Evolutionary conservation across 2,797 vertebrate genomes (phyloP).

Genomic region (Rousettus madagascariensis): DNA sequence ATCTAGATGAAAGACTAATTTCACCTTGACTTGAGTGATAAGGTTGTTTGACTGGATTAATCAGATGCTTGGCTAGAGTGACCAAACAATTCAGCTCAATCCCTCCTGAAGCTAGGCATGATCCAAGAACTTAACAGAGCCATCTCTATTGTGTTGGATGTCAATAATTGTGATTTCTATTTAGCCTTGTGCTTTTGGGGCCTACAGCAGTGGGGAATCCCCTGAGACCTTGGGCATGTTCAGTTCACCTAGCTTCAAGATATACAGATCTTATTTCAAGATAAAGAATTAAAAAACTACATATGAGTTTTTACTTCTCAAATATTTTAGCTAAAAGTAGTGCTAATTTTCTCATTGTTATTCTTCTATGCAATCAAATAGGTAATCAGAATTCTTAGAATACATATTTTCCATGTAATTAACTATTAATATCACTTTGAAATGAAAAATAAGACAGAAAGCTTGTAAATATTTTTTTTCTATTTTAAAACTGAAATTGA

Average conservation of each 20-base stretch:
- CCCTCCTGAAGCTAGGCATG: not conserved
- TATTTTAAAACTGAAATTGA: constrained; percentile 17
- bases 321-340: constrained; percentile 41
- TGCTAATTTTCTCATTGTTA: not conserved
- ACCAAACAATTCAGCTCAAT: not conserved
- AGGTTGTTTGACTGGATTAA: constrained; percentile 1
- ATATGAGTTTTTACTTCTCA: constrained; percentile 34
- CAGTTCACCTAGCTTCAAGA: constrained; percentile 23
- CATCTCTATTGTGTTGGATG: not conserved
- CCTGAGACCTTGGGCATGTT: not conserved
- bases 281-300: constrained; percentile 37
- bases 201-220: not conserved
- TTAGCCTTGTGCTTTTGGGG: not conserved
- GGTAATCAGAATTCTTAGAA: constrained; percentile 19
- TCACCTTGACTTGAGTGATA: constrained; percentile 30
- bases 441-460: not conserved
- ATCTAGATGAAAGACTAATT: constrained; percentile 26
- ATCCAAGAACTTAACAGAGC: not conserved
- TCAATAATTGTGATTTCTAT: not conserved
- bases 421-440: constrained; percentile 3
- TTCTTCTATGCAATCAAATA: not conserved
- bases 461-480: not conserved
- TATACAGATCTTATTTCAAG: constrained; percentile 41
- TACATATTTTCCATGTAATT: not conserved
- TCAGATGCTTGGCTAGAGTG: not conserved